Conservation (phyloP, 2,888 invertebrate species). For the Rotaria socialis region DNA sequence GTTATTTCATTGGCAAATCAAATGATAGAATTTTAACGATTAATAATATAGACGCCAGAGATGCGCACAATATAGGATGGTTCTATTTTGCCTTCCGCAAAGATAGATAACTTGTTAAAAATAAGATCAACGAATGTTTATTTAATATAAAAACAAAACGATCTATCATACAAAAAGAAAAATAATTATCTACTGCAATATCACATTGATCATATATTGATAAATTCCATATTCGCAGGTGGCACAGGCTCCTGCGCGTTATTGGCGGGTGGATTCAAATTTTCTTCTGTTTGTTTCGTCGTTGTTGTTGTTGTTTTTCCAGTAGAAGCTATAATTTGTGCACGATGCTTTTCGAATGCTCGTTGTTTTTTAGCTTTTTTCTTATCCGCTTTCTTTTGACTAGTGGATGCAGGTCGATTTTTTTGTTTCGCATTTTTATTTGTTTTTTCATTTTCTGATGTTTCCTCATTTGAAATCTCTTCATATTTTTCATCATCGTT, state of each 20-base stretch:
- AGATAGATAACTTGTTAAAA: no score
- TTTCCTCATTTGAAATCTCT: not conserved
- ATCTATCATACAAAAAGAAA: not conserved
- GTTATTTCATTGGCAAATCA: no score
- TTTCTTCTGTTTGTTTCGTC: not conserved
- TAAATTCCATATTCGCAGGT: not conserved
- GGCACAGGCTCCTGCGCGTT: not conserved
- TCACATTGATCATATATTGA: not conserved
- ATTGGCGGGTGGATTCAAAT: not conserved
- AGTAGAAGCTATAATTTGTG: not conserved
- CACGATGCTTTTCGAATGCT: conserved; percentile 8
- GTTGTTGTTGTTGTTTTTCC: not conserved
- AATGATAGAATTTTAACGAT: no score
- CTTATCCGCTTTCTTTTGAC: not conserved
- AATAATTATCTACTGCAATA: not conserved
- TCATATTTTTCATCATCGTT: not conserved
- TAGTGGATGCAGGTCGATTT: not conserved
- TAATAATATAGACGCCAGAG: no score
- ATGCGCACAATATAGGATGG: no score
- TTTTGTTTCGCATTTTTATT: not conserved
- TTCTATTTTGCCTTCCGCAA: no score
- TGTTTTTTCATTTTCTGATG: not conserved
- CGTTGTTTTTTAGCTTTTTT: conserved; percentile 36
- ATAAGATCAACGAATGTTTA: not conserved
- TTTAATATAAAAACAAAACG: not conserved